A percentile compares a stretch with the other conserved stretches of the same genome.
These are phyloP conservation scores for Sterrhoptilus dennistouni DNA, from an alignment of 2,113 vertebrate genomes.

Conservation along the genomic window DNA sequence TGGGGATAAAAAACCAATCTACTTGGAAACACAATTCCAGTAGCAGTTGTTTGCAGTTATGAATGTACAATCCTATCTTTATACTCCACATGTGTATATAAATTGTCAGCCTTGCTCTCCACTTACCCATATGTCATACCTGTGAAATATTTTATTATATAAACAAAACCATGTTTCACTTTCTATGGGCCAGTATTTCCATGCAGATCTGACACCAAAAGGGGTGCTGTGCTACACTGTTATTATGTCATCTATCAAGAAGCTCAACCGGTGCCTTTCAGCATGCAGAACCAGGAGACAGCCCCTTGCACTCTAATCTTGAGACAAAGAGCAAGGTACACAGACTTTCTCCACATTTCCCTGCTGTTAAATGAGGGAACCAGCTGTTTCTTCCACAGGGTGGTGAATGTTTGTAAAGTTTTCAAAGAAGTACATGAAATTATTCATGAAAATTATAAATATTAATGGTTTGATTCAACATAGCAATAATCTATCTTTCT, in stretches of 20 bases:
- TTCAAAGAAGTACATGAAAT: background rate
- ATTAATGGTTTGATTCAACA: background rate
- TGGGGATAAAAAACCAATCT: slow-evolving; percentile 19
- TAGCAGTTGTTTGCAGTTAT: background rate
- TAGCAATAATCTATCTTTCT: background rate
- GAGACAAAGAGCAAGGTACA: background rate
- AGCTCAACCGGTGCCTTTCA: background rate
- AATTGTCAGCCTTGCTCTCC: slow-evolving; percentile 39
- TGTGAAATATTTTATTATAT: slow-evolving; percentile 64
- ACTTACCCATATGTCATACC: slow-evolving; percentile 31
- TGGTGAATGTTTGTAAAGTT: slow-evolving; percentile 1
- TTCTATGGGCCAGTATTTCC: slow-evolving; percentile 26
- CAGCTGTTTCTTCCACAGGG: background rate
- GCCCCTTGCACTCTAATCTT: background rate
- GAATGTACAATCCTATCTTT: slow-evolving; percentile 50
- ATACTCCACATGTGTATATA: slow-evolving; percentile 50
- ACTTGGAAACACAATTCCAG: slow-evolving; percentile 4
- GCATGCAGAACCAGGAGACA: background rate
- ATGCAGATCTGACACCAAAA: slow-evolving; percentile 17
- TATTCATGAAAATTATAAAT: slow-evolving; percentile 18
- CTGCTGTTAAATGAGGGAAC: background rate
- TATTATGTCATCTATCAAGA: background rate
- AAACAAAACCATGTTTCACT: slow-evolving; percentile 56
- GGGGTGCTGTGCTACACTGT: background rate
- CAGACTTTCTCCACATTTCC: background rate